Conservation (phyloP, 30 jellyfish, hydroid and myxozoan species). For the Pelagia noctiluca region DNA sequence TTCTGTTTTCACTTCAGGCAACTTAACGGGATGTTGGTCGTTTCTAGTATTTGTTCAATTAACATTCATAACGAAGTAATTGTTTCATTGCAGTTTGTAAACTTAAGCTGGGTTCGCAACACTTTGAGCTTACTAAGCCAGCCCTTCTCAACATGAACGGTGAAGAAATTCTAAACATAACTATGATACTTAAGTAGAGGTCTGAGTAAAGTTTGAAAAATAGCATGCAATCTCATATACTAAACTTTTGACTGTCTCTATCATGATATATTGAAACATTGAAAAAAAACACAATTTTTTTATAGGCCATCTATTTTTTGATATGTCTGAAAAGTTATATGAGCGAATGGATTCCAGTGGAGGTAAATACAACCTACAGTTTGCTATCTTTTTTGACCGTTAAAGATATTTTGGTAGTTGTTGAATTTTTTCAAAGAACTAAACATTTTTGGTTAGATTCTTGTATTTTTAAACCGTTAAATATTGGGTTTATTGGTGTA, state of each 20-base stretch:
- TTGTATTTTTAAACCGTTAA: background rate
- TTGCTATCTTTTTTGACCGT: background rate
- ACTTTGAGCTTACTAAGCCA: too few relatives aligned
- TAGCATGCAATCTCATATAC: background rate
- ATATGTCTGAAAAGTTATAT: background rate
- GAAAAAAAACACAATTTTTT: background rate
- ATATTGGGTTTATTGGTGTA: too few relatives aligned
- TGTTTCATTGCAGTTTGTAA: constrained; percentile 53
- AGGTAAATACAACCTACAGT: background rate
- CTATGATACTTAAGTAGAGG: background rate
- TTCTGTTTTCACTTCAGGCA: too few relatives aligned
- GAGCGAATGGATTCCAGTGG: background rate
- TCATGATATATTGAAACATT: background rate
- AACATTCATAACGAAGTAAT: constrained; percentile 47
- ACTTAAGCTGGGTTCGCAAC: too few relatives aligned
- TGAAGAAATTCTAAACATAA: background rate
- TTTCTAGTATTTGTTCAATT: constrained; percentile 53
- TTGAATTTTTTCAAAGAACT: too few relatives aligned
- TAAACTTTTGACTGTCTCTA: background rate
- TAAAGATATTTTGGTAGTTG: background rate
- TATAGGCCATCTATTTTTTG: background rate
- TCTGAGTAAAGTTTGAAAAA: background rate
- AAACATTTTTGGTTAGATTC: too few relatives aligned
- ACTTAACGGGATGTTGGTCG: constrained; percentile 43
- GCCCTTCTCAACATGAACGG: too few relatives aligned